These are phyloP conservation scores for Herminia tarsipennalis DNA, from an alignment of 2,888 invertebrate species.

Conservation along the genomic window DNA sequence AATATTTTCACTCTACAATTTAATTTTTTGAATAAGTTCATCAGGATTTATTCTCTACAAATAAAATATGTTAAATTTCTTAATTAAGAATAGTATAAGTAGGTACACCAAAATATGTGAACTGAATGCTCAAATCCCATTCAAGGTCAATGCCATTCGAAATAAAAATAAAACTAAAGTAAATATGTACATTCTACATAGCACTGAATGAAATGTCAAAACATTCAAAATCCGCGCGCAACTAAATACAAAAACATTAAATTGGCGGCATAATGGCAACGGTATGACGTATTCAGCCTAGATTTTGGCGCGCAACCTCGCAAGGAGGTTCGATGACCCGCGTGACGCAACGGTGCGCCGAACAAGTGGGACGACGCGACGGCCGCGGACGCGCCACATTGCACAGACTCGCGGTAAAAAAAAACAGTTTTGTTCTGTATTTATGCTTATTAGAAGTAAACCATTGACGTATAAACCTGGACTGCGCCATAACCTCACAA, in stretches of 20 bases:
- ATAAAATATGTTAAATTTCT: too few relatives aligned
- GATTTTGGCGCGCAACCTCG: slow-evolving; percentile 46
- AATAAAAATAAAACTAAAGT: not conserved
- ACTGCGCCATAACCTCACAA: too few relatives aligned
- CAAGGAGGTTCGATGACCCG: slow-evolving; percentile 54
- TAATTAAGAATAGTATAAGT: too few relatives aligned
- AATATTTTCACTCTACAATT: too few relatives aligned
- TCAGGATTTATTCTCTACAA: too few relatives aligned
- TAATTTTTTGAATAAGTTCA: too few relatives aligned
- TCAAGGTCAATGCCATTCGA: slow-evolving; percentile 5
- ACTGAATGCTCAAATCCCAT: too few relatives aligned
- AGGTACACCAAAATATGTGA: too few relatives aligned
- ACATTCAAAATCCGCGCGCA: not conserved
- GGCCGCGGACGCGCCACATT: slow-evolving; percentile 40
- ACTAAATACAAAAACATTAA: slow-evolving; percentile 8
- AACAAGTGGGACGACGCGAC: slow-evolving; percentile 59
- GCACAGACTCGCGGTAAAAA: too few relatives aligned
- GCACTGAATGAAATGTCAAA: not conserved
- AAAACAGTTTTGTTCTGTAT: not conserved
- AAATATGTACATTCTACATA: not conserved
- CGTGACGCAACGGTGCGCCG: slow-evolving; percentile 59
- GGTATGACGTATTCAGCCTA: slow-evolving; percentile 19
- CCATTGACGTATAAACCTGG: too few relatives aligned
- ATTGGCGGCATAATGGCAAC: slow-evolving; percentile 5
- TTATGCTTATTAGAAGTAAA: too few relatives aligned